Evolutionary conservation across 2,888 invertebrate species (phyloP), one percentile per base, ranked within the genome.

Genomic region (Piscicola geometra): DNA sequence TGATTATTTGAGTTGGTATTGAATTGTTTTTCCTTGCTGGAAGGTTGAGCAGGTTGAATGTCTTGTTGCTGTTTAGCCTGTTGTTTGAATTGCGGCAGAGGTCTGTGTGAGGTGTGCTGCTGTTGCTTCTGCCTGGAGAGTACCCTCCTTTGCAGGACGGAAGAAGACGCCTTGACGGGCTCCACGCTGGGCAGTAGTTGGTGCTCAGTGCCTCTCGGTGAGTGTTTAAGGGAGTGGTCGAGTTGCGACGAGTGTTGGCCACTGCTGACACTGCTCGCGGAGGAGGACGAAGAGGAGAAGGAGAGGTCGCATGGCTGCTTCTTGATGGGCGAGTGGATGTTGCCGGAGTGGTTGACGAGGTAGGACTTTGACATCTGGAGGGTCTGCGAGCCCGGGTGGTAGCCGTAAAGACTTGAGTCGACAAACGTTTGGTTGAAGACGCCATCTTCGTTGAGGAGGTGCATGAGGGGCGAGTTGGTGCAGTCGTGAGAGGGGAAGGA

Each of bases 331-430:
- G 41, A 41, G 9, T 47, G 9, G 50, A 47, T 21, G 3, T 56
- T 56, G 21, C 5, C 60, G n/a, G 60, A 56, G 25, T 18, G 60
- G 21, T 73, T 56, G 12, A 60, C 73, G 36, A 73, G 64, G 41
- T 73, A 73, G 12, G 73, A 73, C 73, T 56, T 73, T 36, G 73
- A 64, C 73, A 73, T 73, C 30, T 73, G 60, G n/a, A 73, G 36
- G 73, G 73, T 73, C 33, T 73, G 73, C 12, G 73, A 73, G 21
- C 73, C 73, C n/a, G 73, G 73, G 28, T 73, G 73, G 64, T 64
- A 73, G 32, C 73, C 73, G 33, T 73, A 73, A 25, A 73, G 73
- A 64, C 73, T 73, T 1, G 73, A 73, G 32, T 73, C 73, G 18
- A 73, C 73, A 33, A 73, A 73, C 0, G 73, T 73, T 32, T 73